Evolutionary conservation across 2,113 vertebrate species (phyloP), one percentile per base, ranked within the genome.

Genomic region (Nyctibius bracteatus): DNA sequence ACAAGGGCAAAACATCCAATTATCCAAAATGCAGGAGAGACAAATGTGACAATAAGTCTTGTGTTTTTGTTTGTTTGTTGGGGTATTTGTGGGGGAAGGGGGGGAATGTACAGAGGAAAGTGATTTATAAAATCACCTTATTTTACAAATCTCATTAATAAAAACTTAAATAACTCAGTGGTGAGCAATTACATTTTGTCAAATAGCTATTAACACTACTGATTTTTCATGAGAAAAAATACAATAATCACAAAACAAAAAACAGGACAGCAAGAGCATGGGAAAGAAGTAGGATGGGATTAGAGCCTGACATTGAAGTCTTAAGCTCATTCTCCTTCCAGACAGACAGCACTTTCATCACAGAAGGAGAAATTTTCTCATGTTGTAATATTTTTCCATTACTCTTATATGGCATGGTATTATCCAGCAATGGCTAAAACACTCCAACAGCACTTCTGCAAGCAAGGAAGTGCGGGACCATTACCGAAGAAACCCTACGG

Each of bases 41-140:
- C 0, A 43, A 46, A 1, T 25, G 12, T 37, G 39, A 54, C 6
- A 52, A 12, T 41, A 62, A 67, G 6, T 14, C 5, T 47, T 72
- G 21, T 33, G 3, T 51, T 49, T 75, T 52, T 22, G 4, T 16
- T 85, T n/a, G 9, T 16, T 51, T 13, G 12, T 14, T 31, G 12
- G 9, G 22, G 2, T 22, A 13, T 24, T 80, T 8, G 2, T 2
- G 8, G 4, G 8, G 35, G 5, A 4, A 19, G 11, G 4, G 18
- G 0, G 15, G 9, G 3, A 41, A 5, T 6, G 3, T 21, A 63
- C 4, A 75, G 16, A 72, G 22, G 5, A 47, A 84, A 59, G 0
- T 20, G 4, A 43, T 35, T 74, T 52, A 30, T 12, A 66, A 78
- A 85, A 66, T 9, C 18, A 14, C 6, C 23, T 49, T 8, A 54